Percentiles rank a stretch among this genome's conserved stretches.
Evolutionary conservation across 2,797 vertebrate genomes (phyloP).

Genomic region (Fringilla coelebs): DNA sequence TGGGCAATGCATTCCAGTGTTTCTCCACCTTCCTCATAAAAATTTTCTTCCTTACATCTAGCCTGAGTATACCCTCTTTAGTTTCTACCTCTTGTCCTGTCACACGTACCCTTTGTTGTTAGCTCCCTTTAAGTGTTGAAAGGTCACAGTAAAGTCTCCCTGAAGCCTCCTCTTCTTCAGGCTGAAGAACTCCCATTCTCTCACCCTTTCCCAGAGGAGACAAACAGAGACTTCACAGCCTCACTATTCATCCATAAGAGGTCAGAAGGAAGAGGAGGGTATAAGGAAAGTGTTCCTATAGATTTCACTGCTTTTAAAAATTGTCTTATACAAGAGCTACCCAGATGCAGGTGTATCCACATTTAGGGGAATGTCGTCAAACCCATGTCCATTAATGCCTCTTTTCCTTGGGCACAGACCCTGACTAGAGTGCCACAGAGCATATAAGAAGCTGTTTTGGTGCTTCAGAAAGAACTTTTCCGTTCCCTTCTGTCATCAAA

Average conservation of each 20-base stretch:
- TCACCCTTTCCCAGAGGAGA: background rate
- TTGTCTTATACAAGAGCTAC: background rate
- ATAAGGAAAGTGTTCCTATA: background rate
- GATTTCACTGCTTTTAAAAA: background rate
- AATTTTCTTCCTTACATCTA: background rate
- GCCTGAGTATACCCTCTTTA: background rate
- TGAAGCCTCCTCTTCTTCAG: background rate
- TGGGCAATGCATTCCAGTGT: fast-evolving
- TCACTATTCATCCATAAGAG: background rate
- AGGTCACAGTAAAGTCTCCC: background rate
- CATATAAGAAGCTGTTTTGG: background rate
- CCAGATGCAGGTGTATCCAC: background rate
- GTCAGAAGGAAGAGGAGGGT: background rate
- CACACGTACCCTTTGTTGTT: fast-evolving
- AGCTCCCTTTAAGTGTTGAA: background rate
- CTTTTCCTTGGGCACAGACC: background rate
- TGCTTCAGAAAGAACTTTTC: background rate
- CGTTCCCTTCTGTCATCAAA: background rate
- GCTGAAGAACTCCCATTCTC: background rate
- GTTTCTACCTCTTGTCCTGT: background rate
- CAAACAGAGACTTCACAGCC: background rate
- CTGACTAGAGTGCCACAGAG: background rate
- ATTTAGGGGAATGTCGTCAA: background rate
- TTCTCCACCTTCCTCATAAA: background rate
- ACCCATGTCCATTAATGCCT: background rate